phyloP scores from a whole-genome alignment of 2,888 invertebrate genomes.

The Drosophila differens region DNA sequence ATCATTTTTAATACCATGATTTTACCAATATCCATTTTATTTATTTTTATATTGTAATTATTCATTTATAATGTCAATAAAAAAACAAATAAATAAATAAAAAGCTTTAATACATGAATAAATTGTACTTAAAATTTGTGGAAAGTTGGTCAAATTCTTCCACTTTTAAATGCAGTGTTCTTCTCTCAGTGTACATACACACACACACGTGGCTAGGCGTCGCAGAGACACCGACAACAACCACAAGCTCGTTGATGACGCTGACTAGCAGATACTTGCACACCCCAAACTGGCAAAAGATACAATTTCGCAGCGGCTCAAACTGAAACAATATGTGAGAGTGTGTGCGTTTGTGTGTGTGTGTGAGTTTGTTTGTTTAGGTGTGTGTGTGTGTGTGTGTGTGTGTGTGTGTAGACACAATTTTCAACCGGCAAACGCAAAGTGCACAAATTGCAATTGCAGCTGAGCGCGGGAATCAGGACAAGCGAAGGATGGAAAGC shows the following conservation, averaged over 20 bases:
- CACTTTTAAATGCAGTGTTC: not conserved
- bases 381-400: slow-evolving; percentile 11
- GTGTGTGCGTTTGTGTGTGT: slow-evolving; percentile 10
- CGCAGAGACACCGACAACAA: slow-evolving; percentile 36
- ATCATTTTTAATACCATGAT: not conserved
- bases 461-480: slow-evolving; percentile 69
- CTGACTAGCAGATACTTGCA: slow-evolving; percentile 42
- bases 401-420: slow-evolving; percentile 45
- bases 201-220: slow-evolving; percentile 23
- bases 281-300: slow-evolving; percentile 63
- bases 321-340: slow-evolving; percentile 30
- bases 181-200: slow-evolving; percentile 11
- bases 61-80: not conserved
- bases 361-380: slow-evolving; percentile 8
- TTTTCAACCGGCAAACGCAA: slow-evolving; percentile 63
- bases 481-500: slow-evolving; percentile 41
- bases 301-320: slow-evolving; percentile 59
- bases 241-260: slow-evolving; percentile 44
- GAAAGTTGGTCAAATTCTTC: not conserved
- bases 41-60: not conserved
- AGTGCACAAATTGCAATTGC: slow-evolving; percentile 77
- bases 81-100: not conserved
- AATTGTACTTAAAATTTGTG: not conserved
- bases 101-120: not conserved
- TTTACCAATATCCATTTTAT: not conserved